A percentile compares a stretch with the other conserved stretches of the same genome.
Evolutionary conservation across 2,113 vertebrate species (phyloP).

Genomic region (Cyanoramphus novaezelandiae): DNA sequence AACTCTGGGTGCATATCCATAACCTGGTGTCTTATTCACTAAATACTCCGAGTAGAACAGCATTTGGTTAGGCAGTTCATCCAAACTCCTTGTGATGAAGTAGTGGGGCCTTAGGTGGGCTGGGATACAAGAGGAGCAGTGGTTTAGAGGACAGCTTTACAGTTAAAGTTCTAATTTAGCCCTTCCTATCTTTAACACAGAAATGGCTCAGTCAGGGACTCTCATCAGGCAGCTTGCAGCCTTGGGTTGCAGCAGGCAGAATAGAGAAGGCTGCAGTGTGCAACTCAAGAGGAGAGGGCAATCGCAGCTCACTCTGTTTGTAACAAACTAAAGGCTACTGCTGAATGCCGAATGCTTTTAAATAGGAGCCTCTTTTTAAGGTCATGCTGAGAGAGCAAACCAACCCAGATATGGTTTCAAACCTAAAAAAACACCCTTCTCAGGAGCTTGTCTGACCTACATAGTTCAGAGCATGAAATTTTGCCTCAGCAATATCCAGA

Average conservation of each 20-base stretch:
- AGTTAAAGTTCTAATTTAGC: not conserved
- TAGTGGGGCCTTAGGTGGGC: not conserved
- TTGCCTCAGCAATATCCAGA: not conserved
- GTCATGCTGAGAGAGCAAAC: not conserved
- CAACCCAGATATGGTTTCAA: not conserved
- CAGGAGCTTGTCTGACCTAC: not conserved
- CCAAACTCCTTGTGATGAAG: not conserved
- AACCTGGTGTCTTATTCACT: not conserved
- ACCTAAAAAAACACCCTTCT: not conserved
- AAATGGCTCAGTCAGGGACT: not conserved
- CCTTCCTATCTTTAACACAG: not conserved
- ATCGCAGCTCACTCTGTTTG: not conserved
- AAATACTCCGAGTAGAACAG: not conserved
- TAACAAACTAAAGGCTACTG: not conserved
- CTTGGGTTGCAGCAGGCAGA: not conserved
- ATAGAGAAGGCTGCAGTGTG: not conserved
- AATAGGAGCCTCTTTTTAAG: not conserved
- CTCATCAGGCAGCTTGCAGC: not conserved
- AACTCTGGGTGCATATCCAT: not conserved
- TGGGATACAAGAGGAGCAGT: no score
- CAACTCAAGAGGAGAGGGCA: not conserved
- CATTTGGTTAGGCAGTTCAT: not conserved
- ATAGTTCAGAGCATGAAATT: not conserved
- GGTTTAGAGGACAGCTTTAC: not conserved
- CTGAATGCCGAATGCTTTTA: not conserved